Evolutionary conservation across 2,797 vertebrate species (phyloP).

Genomic region (Poecilia wingei): DNA sequence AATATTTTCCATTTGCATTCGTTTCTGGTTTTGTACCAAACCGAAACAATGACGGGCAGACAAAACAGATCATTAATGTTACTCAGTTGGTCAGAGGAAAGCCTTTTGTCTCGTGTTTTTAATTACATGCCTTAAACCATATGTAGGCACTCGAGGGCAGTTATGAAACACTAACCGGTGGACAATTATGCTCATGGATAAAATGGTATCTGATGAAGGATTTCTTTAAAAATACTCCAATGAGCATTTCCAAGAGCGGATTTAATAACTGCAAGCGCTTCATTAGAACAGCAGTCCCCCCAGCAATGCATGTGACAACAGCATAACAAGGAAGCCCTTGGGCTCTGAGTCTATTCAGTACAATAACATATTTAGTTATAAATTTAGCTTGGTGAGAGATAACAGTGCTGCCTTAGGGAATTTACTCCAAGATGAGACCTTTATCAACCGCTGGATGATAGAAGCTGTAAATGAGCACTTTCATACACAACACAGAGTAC

Average conservation of each 20-base stretch:
- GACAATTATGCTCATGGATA: constrained; percentile 54
- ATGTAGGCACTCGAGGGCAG: constrained; percentile 35
- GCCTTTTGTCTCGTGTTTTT: constrained; percentile 38
- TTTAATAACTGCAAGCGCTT: constrained; percentile 61
- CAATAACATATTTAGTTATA: constrained; percentile 45
- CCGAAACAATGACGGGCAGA: background rate
- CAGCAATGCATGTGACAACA: constrained; percentile 47
- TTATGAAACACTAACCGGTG: constrained; percentile 60
- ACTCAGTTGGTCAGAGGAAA: constrained; percentile 21
- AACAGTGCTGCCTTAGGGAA: constrained; percentile 26
- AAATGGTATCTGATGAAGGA: constrained; percentile 53
- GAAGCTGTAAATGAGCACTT: constrained; percentile 21
- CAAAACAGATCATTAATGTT: constrained; percentile 33
- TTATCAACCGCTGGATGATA: constrained; percentile 22
- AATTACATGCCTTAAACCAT: constrained; percentile 39
- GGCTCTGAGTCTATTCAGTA: constrained; percentile 21
- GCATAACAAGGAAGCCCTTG: constrained; percentile 37
- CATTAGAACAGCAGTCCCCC: constrained; percentile 41
- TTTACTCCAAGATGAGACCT: constrained; percentile 28
- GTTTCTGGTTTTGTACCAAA: background rate
- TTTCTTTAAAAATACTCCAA: constrained; percentile 61
- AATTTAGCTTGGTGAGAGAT: constrained; percentile 34
- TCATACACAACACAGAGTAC: background rate
- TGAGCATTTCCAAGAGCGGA: constrained; percentile 62
- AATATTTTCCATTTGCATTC: background rate